Evolutionary conservation across 2,888 invertebrate genomes (phyloP).

Genomic region (Tuberolachnus salignus): DNA sequence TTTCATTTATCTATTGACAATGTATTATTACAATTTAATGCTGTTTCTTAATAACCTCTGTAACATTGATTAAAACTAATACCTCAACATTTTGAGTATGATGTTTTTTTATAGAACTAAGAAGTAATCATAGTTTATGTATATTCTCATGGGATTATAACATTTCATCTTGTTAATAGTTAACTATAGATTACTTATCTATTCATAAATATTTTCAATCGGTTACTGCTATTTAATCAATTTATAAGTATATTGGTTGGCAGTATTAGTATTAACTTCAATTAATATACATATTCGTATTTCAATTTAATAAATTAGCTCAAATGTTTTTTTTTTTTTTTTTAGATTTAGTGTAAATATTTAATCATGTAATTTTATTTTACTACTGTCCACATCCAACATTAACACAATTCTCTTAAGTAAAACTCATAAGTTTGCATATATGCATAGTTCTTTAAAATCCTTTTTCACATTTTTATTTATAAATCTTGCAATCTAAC

Average conservation of each 20-base stretch:
- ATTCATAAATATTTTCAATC: background rate
- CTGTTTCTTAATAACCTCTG: background rate
- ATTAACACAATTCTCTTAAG: too few relatives aligned
- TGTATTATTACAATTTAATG: constrained; percentile 1
- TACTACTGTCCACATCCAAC: too few relatives aligned
- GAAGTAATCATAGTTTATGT: constrained; percentile 4
- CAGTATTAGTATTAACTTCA: background rate
- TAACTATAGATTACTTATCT: background rate
- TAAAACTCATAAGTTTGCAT: too few relatives aligned
- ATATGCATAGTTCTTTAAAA: too few relatives aligned
- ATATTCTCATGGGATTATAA: background rate
- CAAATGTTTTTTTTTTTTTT: too few relatives aligned
- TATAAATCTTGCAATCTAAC: too few relatives aligned
- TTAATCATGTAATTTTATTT: too few relatives aligned
- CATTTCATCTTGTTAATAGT: background rate
- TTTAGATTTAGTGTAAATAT: too few relatives aligned
- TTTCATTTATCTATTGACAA: constrained; percentile 10
- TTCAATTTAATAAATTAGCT: too few relatives aligned
- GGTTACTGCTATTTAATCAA: background rate
- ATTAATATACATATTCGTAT: too few relatives aligned
- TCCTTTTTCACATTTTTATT: too few relatives aligned
- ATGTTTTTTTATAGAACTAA: constrained; percentile 15
- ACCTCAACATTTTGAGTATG: background rate
- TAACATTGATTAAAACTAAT: constrained; percentile 3
- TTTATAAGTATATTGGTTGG: background rate